Evolutionary conservation across 2,888 invertebrate species (phyloP).

Genomic region (Corbicula japonica): DNA sequence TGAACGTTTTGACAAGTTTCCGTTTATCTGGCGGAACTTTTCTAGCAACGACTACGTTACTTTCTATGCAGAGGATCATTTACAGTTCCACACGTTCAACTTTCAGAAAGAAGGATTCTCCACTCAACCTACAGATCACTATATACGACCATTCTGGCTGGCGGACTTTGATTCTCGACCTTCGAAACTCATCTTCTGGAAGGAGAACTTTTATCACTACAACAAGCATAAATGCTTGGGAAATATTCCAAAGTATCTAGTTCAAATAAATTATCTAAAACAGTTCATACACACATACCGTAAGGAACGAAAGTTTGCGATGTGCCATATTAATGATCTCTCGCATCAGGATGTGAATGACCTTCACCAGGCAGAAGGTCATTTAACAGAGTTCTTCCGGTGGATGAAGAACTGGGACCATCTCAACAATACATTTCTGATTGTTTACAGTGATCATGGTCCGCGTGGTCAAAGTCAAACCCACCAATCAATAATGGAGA

Average conservation of each 20-base stretch:
- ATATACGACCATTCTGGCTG: conserved; percentile 52
- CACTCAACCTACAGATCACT: conserved; percentile 45
- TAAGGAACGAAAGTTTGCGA: conserved; percentile 91
- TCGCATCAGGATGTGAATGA: conserved; percentile 95
- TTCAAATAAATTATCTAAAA: conserved; percentile 90
- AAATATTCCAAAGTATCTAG: conserved; percentile 36
- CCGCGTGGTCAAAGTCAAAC: conserved; percentile 76
- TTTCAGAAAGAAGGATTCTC: conserved; percentile 46
- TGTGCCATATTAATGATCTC: conserved; percentile 94
- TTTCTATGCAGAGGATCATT: conserved; percentile 43
- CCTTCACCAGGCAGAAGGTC: conserved; percentile 91
- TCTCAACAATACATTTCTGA: conserved; percentile 76
- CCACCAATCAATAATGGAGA: conserved; percentile 24
- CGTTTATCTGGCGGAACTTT: conserved; percentile 51
- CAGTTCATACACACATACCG: conserved; percentile 89
- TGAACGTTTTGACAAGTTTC: conserved; percentile 31
- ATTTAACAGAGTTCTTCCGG: conserved; percentile 89
- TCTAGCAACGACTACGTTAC: conserved; percentile 35
- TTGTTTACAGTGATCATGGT: conserved; percentile 94
- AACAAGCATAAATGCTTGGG: conserved; percentile 28
- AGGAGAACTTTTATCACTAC: conserved; percentile 13
- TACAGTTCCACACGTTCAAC: conserved; percentile 41
- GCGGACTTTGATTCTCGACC: conserved; percentile 21
- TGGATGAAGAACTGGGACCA: conserved; percentile 83
- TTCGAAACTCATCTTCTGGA: conserved; percentile 20